These are phyloP conservation scores for Drosophila ercepeae DNA, from an alignment of 1,140 invertebrate species.

Conservation along the genomic window DNA sequence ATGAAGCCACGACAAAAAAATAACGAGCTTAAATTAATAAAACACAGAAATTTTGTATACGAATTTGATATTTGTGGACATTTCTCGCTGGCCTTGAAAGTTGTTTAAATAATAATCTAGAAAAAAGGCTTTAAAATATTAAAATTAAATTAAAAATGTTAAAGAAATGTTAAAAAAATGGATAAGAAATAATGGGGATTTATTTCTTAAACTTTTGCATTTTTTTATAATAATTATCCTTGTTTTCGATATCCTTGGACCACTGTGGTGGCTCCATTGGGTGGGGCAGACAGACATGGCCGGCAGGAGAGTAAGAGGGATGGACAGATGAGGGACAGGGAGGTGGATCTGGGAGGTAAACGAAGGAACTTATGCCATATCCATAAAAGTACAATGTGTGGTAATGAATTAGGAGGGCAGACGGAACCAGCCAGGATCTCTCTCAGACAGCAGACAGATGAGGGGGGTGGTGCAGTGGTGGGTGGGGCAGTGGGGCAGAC, in stretches of 20 bases:
- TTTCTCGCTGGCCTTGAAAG: not conserved
- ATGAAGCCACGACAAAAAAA: not conserved
- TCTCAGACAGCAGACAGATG: slow-evolving; percentile 18
- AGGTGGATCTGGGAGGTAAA: slow-evolving; percentile 8
- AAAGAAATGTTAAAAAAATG: too few relatives aligned
- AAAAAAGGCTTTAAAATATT: too few relatives aligned
- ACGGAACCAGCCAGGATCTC: slow-evolving; percentile 17
- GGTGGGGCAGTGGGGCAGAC: slow-evolving; percentile 8
- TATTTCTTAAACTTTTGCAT: not conserved
- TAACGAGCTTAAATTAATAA: slow-evolving; percentile 5
- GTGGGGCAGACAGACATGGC: slow-evolving; percentile 23
- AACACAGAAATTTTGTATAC: not conserved
- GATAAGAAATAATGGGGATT: not conserved
- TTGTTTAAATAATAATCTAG: not conserved
- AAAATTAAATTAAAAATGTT: not conserved
- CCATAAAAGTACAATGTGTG: slow-evolving; percentile 61
- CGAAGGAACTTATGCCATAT: slow-evolving; percentile 38
- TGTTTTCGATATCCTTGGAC: not conserved
- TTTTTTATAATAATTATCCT: not conserved
- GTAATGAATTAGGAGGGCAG: slow-evolving; percentile 39
- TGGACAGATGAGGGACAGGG: not conserved
- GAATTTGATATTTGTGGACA: not conserved
- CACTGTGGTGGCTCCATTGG: slow-evolving; percentile 24
- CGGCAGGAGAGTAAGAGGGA: not conserved
- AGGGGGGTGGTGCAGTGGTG: slow-evolving; percentile 3